Conservation (phyloP, 2,888 invertebrate genomes). For the Clusia tigrina region DNA sequence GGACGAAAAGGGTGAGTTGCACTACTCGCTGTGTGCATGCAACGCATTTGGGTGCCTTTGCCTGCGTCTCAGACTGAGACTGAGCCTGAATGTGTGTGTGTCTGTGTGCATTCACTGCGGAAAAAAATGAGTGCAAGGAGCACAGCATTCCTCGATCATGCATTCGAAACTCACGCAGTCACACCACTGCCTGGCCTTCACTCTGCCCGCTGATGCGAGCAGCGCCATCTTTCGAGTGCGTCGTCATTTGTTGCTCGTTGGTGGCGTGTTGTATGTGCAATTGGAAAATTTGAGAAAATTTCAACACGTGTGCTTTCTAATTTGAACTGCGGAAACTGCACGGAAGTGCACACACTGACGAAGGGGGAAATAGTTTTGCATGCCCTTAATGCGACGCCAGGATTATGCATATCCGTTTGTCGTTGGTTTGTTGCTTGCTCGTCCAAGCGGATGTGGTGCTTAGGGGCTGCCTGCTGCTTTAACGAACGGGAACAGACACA, state of each 20-base stretch:
- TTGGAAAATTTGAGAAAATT: constrained; percentile 1
- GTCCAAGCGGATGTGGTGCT: neutral
- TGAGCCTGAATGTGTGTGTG: no score
- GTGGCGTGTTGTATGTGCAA: neutral
- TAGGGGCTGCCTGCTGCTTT: neutral
- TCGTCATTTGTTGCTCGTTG: neutral
- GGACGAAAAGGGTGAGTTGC: neutral
- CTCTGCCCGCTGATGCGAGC: neutral
- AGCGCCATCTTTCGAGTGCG: neutral
- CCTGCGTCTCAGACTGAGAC: no score
- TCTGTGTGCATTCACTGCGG: neutral
- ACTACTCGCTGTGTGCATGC: no score
- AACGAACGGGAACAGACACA: no score
- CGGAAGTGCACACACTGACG: neutral
- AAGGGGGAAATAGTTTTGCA: constrained; percentile 3
- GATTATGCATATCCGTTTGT: neutral
- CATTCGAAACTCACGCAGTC: no score
- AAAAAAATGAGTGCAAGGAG: neutral
- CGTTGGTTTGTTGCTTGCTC: neutral
- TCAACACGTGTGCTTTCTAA: neutral
- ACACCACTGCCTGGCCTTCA: neutral
- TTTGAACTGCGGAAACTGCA: constrained; percentile 1
- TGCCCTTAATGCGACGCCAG: neutral
- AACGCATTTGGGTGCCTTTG: no score
- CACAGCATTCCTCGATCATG: neutral